Percentiles rank a stretch among this genome's conserved stretches.
Evolutionary conservation across 2,888 invertebrate genomes (phyloP).

Genomic region (Leptopterna dolabrata): DNA sequence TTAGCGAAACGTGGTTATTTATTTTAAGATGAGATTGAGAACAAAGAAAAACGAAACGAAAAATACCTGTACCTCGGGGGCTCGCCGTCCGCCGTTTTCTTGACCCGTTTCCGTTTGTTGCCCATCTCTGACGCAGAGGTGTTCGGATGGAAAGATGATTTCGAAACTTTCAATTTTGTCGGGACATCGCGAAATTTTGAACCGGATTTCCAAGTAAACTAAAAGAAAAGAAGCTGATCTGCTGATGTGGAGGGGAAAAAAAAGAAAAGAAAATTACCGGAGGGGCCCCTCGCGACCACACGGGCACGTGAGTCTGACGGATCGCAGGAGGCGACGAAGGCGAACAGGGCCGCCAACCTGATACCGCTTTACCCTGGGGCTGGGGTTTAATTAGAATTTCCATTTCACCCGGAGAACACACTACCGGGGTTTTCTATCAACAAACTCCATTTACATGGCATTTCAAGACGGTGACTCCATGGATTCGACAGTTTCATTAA

Average conservation of each 20-base stretch:
- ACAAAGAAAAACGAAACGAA: neutral
- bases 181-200: neutral
- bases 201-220: neutral
- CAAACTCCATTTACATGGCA: too few species aligned
- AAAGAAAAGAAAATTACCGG: neutral
- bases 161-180: neutral
- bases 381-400: too few species aligned
- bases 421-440: too few species aligned
- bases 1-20: too few species aligned
- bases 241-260: too few species aligned
- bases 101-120: neutral
- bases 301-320: slow-evolving; percentile 30
- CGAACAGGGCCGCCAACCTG: neutral
- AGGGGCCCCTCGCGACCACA: slow-evolving; percentile 30
- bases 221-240: neutral
- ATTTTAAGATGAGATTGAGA: too few species aligned
- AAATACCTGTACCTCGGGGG: slow-evolving; percentile 28
- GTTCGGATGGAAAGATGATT: neutral
- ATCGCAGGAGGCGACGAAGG: neutral
- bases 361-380: neutral
- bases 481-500: too few species aligned
- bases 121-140: neutral
- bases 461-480: too few species aligned
- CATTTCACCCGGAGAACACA: too few species aligned
- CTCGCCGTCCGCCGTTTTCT: neutral